Base-by-base conservation (phyloP, 1,140 invertebrate species). In the Monomorium pharaonis region DNA sequence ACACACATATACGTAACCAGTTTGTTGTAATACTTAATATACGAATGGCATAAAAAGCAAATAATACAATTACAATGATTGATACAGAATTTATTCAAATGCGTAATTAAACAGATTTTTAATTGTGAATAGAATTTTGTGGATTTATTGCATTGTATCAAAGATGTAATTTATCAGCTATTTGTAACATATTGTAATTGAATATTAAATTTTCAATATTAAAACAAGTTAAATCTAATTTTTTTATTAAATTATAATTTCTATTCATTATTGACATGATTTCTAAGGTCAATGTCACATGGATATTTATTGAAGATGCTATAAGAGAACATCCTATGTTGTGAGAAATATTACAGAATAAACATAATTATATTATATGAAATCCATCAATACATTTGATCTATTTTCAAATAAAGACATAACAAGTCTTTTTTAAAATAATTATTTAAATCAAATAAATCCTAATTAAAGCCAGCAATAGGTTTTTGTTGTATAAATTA, bases 181-280 rank as follows among this genome's bases (percentile, higher is more conserved):
- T 92, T 92, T 92, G 88, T 92, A 92, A 93, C 86, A 91, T 90
- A 63, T 77, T 49, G 77, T 92, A 65, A 93, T 89, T 91, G 88
- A 90, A 91, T 88, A 92, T 92, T 90, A 89, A 89, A 91, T 88
- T 92, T 83, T 89, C 90, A 85, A 91, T n/a, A n/a, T 62, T 92
- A 88, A 92, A 90, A 88, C 49, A 70, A 51, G n/a, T n/a, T 42
- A 63, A 67, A 18, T 27, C n/a, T 24, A 21, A 0, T 6, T 78
- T 77, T 42, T 63, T 49, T 24, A 67, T 21, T 51, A 44, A 21
- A 65, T 77, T 33, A 49, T 67, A 49, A 37, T 1, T 65, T 2
- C 16, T 37, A 10, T 33, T 27, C 30, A 21, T 5, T 6, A 58
- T 16, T 42, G 9, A 42, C 4, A 76, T 14, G 7, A 44, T 62